A percentile compares a stretch with the other conserved stretches of the same genome.
These are phyloP conservation scores for Drosophila equinoxialis DNA, from an alignment of 1,140 invertebrate species.

Conservation along the genomic window DNA sequence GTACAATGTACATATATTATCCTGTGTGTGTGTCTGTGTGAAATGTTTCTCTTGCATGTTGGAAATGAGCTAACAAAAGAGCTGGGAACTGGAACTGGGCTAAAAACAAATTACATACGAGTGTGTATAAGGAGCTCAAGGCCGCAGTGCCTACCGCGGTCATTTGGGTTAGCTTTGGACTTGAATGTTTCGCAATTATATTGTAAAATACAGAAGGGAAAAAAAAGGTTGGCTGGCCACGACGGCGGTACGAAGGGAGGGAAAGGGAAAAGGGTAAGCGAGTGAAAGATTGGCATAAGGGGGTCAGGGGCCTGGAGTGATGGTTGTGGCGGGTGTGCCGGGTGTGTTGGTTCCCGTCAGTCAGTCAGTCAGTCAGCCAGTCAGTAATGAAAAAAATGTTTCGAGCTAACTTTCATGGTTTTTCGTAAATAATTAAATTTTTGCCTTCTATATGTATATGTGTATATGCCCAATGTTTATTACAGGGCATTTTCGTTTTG, in stretches of 20 bases:
- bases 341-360: no score
- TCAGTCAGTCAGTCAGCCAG: constrained; percentile 17
- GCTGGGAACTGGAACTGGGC: constrained; percentile 42
- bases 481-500: neutral
- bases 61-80: constrained; percentile 44
- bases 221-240: no score
- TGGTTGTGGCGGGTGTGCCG: neutral
- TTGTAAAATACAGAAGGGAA: constrained; percentile 56
- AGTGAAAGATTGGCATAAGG: neutral
- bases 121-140: constrained; percentile 53
- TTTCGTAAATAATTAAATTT: constrained; percentile 80
- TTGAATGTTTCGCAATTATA: constrained; percentile 64
- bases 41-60: constrained; percentile 67
- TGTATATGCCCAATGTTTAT: neutral
- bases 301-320: neutral
- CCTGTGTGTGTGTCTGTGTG: constrained; percentile 8
- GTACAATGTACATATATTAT: no score
- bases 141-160: constrained; percentile 61
- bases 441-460: constrained; percentile 25
- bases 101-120: constrained; percentile 75
- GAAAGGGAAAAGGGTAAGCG: neutral
- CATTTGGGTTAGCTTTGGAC: constrained; percentile 52
- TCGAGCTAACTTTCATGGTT: constrained; percentile 57
- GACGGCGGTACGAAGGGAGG: neutral
- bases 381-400: constrained; percentile 72